Evolutionary conservation across 2,113 vertebrate genomes (phyloP), one percentile per base, ranked within the genome.

Genomic region (Donacobius atricapilla): DNA sequence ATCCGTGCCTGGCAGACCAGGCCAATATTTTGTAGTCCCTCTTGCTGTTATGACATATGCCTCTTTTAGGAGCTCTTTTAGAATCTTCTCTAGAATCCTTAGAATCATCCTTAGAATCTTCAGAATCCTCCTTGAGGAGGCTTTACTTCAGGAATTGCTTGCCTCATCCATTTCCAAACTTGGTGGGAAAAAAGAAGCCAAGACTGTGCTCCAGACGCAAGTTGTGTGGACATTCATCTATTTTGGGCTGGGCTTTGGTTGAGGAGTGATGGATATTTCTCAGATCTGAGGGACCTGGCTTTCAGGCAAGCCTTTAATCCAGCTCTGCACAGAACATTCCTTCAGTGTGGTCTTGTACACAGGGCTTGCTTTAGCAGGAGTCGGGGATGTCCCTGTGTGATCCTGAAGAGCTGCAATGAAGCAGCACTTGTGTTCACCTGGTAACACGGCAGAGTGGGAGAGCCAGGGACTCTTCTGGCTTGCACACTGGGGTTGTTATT

Each of bases 151-250:
- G n/a, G 30, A 81, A 61, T 15, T 31, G 16, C 57, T 88, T 86
- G 44, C 39, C 35, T 51, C 35, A 31, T 63, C 47, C 53, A 19
- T 50, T 79, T 58, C 48, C 53, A 70, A 27, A 31, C 56, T 61
- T 37, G 31, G 45, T 11, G 7, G 7, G 22, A 8, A 63, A 56
- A 56, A 57, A 25, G 31, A 64, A 64, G 35, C 17, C 31, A 33
- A 40, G 19, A 9, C 39, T 40, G 17, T 45, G 10, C 57, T 83
- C 51, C 33, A 50, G 47, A 27, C 31, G 24, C 27, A 47, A 69
- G 19, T 0, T 2, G 33, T 24, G 23, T 28, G 30, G 44, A 58
- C 23, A 40, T 47, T 40, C 13, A 1, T 0, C 1, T 45, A 4
- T 17, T 19, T 45, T 28, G 30, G 18, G 14, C 60, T 44, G 61